phyloP scores from a whole-genome alignment of 2,888 invertebrate species.

The Druceiella hillmani region DNA sequence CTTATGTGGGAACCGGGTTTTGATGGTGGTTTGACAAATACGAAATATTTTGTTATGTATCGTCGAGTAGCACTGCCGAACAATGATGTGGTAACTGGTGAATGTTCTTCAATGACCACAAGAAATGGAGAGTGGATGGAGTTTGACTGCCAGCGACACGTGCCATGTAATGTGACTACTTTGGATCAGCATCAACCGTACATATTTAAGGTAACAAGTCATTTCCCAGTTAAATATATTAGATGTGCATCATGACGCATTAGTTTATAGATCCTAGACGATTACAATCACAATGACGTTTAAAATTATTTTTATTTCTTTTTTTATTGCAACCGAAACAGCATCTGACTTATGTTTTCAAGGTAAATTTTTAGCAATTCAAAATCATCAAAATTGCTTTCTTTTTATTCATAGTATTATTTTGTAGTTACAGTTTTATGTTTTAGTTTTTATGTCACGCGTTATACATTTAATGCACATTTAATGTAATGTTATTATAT shows the following conservation, averaged over 20 bases:
- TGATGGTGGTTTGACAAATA: conserved; percentile 81
- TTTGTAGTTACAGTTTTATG: conserved; percentile 16
- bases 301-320: conserved; percentile 35
- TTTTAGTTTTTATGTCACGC: conserved; percentile 25
- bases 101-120: conserved; percentile 53
- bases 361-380: conserved; percentile 35
- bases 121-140: conserved; percentile 70
- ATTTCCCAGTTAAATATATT: conserved; percentile 7
- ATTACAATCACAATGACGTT: conserved; percentile 2
- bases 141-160: conserved; percentile 77
- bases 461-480: conserved; percentile 20
- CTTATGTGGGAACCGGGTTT: conserved; percentile 87
- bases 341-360: conserved; percentile 49
- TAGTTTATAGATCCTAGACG: neutral
- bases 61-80: conserved; percentile 58
- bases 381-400: conserved; percentile 18
- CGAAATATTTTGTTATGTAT: conserved; percentile 83
- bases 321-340: conserved; percentile 46
- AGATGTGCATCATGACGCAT: conserved; percentile 1
- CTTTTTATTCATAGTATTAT: no score
- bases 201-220: conserved; percentile 66
- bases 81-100: conserved; percentile 55
- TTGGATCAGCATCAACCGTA: conserved; percentile 85
- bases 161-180: conserved; percentile 83
- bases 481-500: no score